Evolutionary conservation across 2,888 invertebrate genomes (phyloP).

Genomic region (Drosophila algonquin): DNA sequence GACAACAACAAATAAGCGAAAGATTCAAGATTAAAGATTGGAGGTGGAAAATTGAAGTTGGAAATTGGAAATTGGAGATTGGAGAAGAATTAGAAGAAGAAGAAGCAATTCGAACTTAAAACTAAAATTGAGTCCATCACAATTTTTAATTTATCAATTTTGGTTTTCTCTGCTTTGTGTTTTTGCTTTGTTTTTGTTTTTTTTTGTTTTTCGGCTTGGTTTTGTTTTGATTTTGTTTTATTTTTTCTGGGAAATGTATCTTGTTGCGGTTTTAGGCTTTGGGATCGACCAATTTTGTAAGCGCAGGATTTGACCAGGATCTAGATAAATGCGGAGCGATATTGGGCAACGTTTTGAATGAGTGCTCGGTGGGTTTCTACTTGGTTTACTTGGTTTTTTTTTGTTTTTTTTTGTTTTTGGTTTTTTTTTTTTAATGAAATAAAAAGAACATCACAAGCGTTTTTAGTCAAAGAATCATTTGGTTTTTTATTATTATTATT

Average conservation of each 20-base stretch:
- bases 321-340: slow-evolving; percentile 16
- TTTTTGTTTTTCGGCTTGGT: slow-evolving; percentile 18
- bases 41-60: slow-evolving; percentile 2
- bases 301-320: slow-evolving; percentile 12
- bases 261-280: background rate
- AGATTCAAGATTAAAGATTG: background rate
- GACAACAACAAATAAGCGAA: slow-evolving; percentile 39
- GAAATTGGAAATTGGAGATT: slow-evolving; percentile 18
- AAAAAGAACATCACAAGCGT: slow-evolving; percentile 83
- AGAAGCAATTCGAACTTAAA: slow-evolving; percentile 68
- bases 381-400: slow-evolving; percentile 13
- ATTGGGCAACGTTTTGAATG: slow-evolving; percentile 18
- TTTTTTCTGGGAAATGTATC: background rate
- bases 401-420: slow-evolving; percentile 16
- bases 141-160: slow-evolving; percentile 77
- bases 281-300: slow-evolving; percentile 14
- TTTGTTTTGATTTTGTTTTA: slow-evolving; percentile 26
- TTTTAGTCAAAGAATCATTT: slow-evolving; percentile 84
- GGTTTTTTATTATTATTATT: slow-evolving; percentile 60
- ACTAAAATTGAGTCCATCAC: slow-evolving; percentile 82
- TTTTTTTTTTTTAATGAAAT: slow-evolving; percentile 53
- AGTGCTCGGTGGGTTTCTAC: slow-evolving; percentile 60
- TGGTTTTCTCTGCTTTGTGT: slow-evolving; percentile 17
- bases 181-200: slow-evolving; percentile 17
- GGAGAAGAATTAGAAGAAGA: slow-evolving; percentile 27